Evolutionary conservation across 2,113 vertebrate species (phyloP).

Genomic region (Syngnathoides biaculeatus): DNA sequence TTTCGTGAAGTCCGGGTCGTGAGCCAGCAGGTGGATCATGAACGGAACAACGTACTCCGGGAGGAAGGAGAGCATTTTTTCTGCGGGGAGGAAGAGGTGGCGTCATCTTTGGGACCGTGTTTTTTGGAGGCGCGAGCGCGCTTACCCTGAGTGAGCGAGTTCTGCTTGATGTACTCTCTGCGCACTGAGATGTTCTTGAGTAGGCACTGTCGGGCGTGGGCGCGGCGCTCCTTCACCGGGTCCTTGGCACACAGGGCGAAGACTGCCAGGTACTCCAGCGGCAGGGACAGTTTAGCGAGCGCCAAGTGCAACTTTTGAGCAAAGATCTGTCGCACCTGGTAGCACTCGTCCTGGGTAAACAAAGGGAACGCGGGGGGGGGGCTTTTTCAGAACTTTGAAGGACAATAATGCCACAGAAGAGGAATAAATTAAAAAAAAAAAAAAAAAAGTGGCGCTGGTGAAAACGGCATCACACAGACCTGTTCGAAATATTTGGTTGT

Average conservation of each 20-base stretch:
- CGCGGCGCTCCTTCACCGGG: slow-evolving; percentile 95
- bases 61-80: slow-evolving; percentile 91
- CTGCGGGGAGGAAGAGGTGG: slow-evolving; percentile 57
- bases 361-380: neutral
- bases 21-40: slow-evolving; percentile 96
- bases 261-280: slow-evolving; percentile 96
- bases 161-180: slow-evolving; percentile 96
- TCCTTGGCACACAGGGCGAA: slow-evolving; percentile 98
- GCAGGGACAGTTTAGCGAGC: slow-evolving; percentile 89
- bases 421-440: too few species aligned
- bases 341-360: slow-evolving; percentile 90
- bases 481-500: too few species aligned
- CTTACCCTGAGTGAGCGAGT: slow-evolving; percentile 89
- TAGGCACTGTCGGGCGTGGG: slow-evolving; percentile 96
- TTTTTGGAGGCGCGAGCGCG: slow-evolving; percentile 14
- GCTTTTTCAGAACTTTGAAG: neutral
- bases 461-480: too few species aligned
- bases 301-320: slow-evolving; percentile 97
- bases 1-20: slow-evolving; percentile 98
- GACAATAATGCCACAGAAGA: too few species aligned
- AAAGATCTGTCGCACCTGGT: slow-evolving; percentile 98
- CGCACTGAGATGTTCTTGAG: slow-evolving; percentile 98
- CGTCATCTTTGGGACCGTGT: neutral
- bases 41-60: slow-evolving; percentile 97
- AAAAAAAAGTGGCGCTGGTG: too few species aligned